Evolutionary conservation across 2,888 invertebrate species (phyloP).

Genomic region (Germaria angustata): DNA sequence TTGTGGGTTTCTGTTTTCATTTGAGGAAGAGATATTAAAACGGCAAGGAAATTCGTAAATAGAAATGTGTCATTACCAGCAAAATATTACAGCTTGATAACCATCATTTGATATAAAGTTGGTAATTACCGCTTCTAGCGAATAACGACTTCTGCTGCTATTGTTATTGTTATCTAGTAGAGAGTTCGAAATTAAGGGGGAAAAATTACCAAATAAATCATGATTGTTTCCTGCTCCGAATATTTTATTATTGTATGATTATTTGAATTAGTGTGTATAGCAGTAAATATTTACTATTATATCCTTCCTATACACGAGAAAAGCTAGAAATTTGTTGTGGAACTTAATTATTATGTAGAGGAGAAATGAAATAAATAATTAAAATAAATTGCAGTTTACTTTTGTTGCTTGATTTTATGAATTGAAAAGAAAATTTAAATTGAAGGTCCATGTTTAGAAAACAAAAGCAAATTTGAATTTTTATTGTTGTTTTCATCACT

Average conservation of each 20-base stretch:
- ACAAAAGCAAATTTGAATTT: no score
- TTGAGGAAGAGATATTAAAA: background rate
- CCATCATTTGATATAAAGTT: background rate
- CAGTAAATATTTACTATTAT: background rate
- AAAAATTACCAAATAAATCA: slow-evolving; percentile 12
- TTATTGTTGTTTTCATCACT: no score
- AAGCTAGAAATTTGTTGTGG: slow-evolving; percentile 24
- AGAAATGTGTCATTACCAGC: background rate
- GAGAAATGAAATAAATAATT: no score
- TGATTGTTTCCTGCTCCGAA: slow-evolving; percentile 13
- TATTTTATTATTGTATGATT: background rate
- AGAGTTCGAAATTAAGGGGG: background rate
- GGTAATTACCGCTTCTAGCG: background rate
- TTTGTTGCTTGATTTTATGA: no score
- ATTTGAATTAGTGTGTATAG: background rate
- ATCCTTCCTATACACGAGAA: background rate
- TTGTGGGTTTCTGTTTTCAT: background rate
- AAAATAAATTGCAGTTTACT: no score
- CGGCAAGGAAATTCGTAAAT: background rate
- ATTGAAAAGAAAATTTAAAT: no score
- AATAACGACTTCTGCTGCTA: background rate
- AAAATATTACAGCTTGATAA: slow-evolving; percentile 1
- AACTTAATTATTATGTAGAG: slow-evolving; percentile 1
- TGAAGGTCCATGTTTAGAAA: no score
- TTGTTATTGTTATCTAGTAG: background rate